Base-by-base conservation (phyloP, 2,797 vertebrate species). In the Mormyrus proboscirostris region DNA sequence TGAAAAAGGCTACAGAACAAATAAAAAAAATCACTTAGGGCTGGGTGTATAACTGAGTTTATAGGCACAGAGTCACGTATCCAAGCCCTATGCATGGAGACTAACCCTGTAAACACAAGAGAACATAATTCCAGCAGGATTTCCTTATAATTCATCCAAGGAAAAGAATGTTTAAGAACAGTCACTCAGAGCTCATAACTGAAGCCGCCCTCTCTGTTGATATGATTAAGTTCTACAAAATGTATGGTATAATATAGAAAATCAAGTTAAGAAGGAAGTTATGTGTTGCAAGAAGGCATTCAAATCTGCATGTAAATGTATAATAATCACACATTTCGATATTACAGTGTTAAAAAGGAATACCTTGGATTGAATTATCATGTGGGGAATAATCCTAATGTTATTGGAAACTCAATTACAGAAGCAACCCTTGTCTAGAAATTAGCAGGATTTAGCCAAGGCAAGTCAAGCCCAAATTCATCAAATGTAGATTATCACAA, bases 321-420 rank as follows among this genome's bases (percentile, higher is more conserved):
- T 97, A 98, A 99, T 98, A 98, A 98, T 98, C 97, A 97, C 97
- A 98, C 96, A 97, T 98, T 97, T 98, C 96, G 97, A 98, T 99
- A 99, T 98, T 99, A 97, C 98, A 96, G 97, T 97, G 98, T 98
- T 99, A 98, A 97, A 98, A 93, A 97, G 69, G 94, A 98, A 98
- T 97, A 99, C 96, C 96, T 96, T 97, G 96, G 97, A 99, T 99
- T 99, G 97, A 99, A 99, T 99, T 99, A 99, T 98, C 97, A 97
- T 96, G 98, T 97, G 97, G 96, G 95, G 97, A 99, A 99, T 99
- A 99, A 99, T 99, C 98, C 98, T 99, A 99, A 99, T 98, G 97
- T 99, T 99, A 99, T 99, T 99, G 98, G 97, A 99, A 99, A 99
- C 98, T 99, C 98, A 99, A 99, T 99, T 99, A 99, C 94, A 95